Evolutionary conservation across 2,888 invertebrate genomes (phyloP), one percentile per base, ranked within the genome.

Genomic region (Drosophila koepferae): DNA sequence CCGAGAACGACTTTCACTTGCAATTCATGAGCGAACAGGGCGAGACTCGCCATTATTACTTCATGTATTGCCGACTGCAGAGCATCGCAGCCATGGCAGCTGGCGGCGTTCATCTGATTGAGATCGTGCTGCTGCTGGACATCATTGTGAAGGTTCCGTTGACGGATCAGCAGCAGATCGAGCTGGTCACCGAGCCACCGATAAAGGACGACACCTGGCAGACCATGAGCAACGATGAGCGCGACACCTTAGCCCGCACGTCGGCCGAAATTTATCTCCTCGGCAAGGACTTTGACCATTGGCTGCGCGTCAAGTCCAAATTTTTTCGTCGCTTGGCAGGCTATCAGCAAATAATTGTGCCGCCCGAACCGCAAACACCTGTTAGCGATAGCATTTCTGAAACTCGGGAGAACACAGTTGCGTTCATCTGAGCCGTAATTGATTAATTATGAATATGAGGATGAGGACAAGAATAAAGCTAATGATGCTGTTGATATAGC

Each of bases 1-100:
- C 85, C 0, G 91, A 91, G 60, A 18, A 18, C 5, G 91, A 91
- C 58, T 82, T 80, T 28, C 91, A 91, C 69, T 60, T 91, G 60
- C 71, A 78, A 61, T 91, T 80, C 48, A 78, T 91, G 65, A 79
- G 81, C 0, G 74, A 12, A 2, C 4, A 75, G 7, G n/a, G 60
- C 7, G 83, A 90, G 64, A 87, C 86, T 51, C 9, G 65, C 18
- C 38, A 69, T 0, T 85, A 84, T 61, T 90, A 77, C 48, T 87
- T 88, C 66, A 23, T 2, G 0, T 61, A 62, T 5, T 87, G 79
- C 40, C 89, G 80, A 56, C 36, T 34, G n/a, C 90, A 89, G 65
- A 79, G 79, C 8, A 56, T 83, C 28, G 40, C 73, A 0, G 71
- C 82, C 5, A 53, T 90, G 8, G 16, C 65, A 0, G 46, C 74